Evolutionary conservation across 2,888 invertebrate genomes (phyloP), one percentile per base, ranked within the genome.

Genomic region (Caenorhabditis parvicauda): DNA sequence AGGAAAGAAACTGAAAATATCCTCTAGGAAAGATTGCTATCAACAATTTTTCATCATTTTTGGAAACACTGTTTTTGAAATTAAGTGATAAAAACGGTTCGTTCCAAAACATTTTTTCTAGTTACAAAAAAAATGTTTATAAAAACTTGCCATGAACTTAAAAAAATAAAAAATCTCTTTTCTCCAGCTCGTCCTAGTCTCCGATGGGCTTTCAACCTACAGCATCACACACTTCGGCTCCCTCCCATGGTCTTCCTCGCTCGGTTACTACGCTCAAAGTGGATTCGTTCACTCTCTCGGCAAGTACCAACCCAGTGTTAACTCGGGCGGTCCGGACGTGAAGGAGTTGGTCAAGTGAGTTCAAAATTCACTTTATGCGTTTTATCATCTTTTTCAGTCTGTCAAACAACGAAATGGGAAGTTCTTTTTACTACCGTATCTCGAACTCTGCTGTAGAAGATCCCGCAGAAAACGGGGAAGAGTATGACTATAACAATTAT

Each of bases 241-340:
- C 1, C 88, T 98, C 50, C 90, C 92, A 81, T 98, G 96, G 96
- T 64, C 69, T 5, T 58, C 66, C 43, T 68, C 74, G 4, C 62
- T 64, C 38, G 70, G 67, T 22, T 57, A 64, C 46, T 70, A 67
- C 47, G 70, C 70, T 21, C 69, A 69, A 39, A 51, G 53, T 27
- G 69, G 69, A 17, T 67, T 66, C 27, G 58, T 64, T 17, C 57
- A 51, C 17, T 51, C 89, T 62, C 90, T 91, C 81, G 90, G 90
- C 38, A 86, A 89, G 56, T 84, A 87, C 53, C 88, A 87, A 76
- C 86, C 87, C 2, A 84, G 95, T 21, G 88, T 89, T 59, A 91
- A 91, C 52, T 94, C 94, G 14, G 95, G 93, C 41, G 90, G 90
- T n/a, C 90, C 91, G 81, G 89, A 90, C 83, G 88, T 90, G 66